A percentile compares a stretch with the other conserved stretches of the same genome.
These are phyloP conservation scores for Pachycephala philippinensis DNA, from an alignment of 2,113 vertebrate species.

Conservation along the genomic window DNA sequence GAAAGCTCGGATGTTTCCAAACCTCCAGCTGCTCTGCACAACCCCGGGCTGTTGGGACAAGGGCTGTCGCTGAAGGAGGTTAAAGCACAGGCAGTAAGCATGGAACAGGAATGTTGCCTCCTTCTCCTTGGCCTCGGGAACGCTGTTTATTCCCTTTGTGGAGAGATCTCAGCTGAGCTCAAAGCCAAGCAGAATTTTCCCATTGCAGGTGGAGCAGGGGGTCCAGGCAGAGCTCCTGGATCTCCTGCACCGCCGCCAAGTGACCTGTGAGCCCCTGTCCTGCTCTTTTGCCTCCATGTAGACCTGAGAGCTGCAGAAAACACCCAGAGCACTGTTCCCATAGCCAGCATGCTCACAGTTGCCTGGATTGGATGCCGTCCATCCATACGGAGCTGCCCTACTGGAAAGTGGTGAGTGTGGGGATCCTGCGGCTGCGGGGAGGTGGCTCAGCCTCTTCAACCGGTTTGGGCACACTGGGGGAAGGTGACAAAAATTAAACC, in stretches of 20 bases:
- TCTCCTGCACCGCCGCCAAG: not conserved
- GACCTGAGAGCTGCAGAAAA: not conserved
- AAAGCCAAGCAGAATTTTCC: not conserved
- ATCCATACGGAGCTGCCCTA: not conserved
- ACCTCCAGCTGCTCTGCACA: not conserved
- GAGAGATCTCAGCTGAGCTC: not conserved
- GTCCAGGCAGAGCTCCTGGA: not conserved
- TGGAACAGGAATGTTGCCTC: not conserved
- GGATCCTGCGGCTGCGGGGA: accelerated
- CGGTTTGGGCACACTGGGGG: not conserved
- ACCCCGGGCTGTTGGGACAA: accelerated
- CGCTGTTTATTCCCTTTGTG: not conserved
- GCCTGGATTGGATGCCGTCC: not conserved
- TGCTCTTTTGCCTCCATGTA: accelerated
- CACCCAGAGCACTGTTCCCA: not conserved
- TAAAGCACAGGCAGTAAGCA: not conserved
- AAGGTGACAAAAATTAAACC: not conserved
- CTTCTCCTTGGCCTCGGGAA: not conserved
- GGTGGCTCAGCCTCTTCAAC: not conserved
- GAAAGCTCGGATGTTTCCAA: not conserved
- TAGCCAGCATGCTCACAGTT: accelerated
- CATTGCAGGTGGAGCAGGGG: not conserved
- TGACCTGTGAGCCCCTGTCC: not conserved
- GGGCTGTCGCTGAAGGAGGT: accelerated
- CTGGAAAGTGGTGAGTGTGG: not conserved